phyloP scores from a whole-genome alignment of 2,888 invertebrate species.

The Trachelus stipa region DNA sequence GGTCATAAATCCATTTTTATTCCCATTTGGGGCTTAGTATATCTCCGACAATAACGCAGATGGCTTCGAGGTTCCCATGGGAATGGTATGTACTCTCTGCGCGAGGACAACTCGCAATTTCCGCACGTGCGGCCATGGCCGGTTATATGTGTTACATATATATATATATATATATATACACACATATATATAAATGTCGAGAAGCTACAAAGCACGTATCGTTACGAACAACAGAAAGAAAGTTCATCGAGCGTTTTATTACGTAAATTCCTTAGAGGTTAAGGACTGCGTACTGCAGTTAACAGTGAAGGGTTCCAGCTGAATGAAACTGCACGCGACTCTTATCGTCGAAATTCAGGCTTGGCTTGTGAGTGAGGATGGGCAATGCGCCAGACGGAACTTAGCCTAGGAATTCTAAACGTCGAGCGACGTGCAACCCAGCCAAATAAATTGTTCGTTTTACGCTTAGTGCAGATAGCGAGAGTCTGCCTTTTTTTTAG shows the following conservation, averaged over 20 bases:
- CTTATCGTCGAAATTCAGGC: slow-evolving; percentile 33
- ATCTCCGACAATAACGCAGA: not conserved
- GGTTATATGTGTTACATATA: not conserved
- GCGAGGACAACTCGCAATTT: slow-evolving; percentile 2
- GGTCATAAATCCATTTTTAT: not conserved
- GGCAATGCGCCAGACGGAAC: slow-evolving; percentile 29
- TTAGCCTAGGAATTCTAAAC: not conserved
- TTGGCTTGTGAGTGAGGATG: slow-evolving; percentile 13
- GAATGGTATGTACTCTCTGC: not conserved
- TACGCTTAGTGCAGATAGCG: not conserved
- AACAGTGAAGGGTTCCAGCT: not conserved
- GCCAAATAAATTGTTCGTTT: not conserved
- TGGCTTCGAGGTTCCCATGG: not conserved
- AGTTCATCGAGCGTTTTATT: not conserved
- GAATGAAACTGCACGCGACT: slow-evolving; percentile 3
- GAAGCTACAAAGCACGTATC: not conserved
- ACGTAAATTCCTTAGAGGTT: not conserved
- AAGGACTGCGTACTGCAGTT: not conserved
- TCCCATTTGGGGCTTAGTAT: not conserved
- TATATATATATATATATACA: not conserved
- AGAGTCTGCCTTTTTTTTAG: not conserved
- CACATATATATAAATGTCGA: not conserved
- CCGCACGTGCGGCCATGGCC: not conserved
- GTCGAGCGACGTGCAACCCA: not conserved
- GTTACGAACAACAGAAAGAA: not conserved